phyloP scores from a whole-genome alignment of 2,888 invertebrate species.

The Chirona hameri region DNA sequence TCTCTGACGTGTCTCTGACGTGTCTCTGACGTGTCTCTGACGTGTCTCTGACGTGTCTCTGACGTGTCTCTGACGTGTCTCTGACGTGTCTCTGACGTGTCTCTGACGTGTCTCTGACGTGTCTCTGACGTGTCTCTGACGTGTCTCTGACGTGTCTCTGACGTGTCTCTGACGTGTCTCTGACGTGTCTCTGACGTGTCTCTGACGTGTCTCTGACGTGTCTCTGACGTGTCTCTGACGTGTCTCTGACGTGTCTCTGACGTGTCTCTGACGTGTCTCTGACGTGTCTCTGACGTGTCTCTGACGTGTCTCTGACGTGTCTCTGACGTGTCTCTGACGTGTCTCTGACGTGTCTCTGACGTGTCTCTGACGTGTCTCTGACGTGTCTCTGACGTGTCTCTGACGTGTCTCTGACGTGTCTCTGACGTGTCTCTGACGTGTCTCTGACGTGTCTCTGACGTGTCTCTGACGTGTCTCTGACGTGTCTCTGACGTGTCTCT shows the following conservation, averaged over 20 bases:
- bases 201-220: constrained; percentile 28
- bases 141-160: constrained; percentile 28
- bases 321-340: constrained; percentile 29
- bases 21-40: constrained; percentile 30
- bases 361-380: constrained; percentile 28
- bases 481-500: constrained; percentile 8
- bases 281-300: constrained; percentile 28
- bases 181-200: constrained; percentile 28
- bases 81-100: constrained; percentile 25
- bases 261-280: constrained; percentile 8
- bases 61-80: constrained; percentile 28
- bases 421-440: constrained; percentile 28
- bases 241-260: constrained; percentile 30
- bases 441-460: constrained; percentile 29
- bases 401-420: constrained; percentile 28
- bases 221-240: constrained; percentile 29
- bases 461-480: constrained; percentile 30
- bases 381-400: constrained; percentile 28
- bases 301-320: constrained; percentile 25
- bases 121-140: constrained; percentile 28
- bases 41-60: constrained; percentile 8
- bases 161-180: constrained; percentile 28
- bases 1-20: constrained; percentile 29
- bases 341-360: constrained; percentile 28
- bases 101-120: constrained; percentile 29